Evolutionary conservation across 1,140 invertebrate genomes (phyloP), one percentile per base, ranked within the genome.

Genomic region (Mylabris phalerata): DNA sequence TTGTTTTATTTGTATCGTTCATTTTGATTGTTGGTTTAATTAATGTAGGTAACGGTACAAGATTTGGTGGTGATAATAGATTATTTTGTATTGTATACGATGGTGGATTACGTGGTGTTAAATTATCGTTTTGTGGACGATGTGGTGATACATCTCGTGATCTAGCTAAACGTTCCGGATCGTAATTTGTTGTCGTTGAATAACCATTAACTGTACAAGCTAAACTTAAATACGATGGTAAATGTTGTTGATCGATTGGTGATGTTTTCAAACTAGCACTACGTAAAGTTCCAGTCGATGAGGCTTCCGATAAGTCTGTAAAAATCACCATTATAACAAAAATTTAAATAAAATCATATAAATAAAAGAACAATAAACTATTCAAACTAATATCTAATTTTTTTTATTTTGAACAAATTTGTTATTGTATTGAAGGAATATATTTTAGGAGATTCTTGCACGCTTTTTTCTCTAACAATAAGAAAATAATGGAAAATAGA

Each of bases 131-230:
- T 27, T 39, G 47, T 45, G 49, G 44, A 66, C 78, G 79, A 66
- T 80, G 86, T 57, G 82, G 87, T 59, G 81, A 87, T 57, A 80
- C 85, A 75, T 83, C 87, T 61, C 79, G 77, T 65, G 82, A 84
- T 65, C 79, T 80, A 45, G 82, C 81, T 38, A 84, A 79, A 4
- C 82, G 73, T 60, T 81, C 86, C 1, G 86, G 87, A 69, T 89
- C 86, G 79, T 93, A 93, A 56, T 88, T 88, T 9, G 85, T 90
- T 46, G 89, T 81, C 65, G 87, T 88, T 0, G 87, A 89, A 71
- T 95, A 95, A 7, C 92, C 92, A 75, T 89, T 93, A 26, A 94
- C 89, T 11, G 89, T 91, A 71, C 92, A 93, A 48, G 92, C 90
- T 49, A 95, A 76, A 68, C 87, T 89, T 45, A 95, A 75, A 72